Conservation (phyloP, 2,113 vertebrate species). For the Cisticola juncidis region DNA sequence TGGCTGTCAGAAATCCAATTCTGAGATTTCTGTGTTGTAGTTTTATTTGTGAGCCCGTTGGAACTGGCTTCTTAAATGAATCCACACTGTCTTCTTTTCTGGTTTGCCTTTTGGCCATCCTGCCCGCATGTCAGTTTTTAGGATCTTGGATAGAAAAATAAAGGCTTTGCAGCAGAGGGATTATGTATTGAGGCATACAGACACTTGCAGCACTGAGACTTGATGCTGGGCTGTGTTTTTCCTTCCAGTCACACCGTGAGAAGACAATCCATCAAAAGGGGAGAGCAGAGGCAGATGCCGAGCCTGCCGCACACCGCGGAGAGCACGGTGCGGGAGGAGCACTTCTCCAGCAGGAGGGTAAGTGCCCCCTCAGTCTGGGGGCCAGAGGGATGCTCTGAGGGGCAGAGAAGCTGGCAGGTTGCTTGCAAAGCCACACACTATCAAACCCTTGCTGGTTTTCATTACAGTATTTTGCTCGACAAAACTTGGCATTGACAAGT, state of each 20-base stretch:
- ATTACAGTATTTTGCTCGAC: neutral
- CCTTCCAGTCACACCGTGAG: slow-evolving; percentile 84
- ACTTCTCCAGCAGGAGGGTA: slow-evolving; percentile 90
- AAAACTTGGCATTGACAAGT: neutral
- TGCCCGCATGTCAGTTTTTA: neutral
- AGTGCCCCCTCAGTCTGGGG: neutral
- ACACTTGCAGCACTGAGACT: fast-evolving
- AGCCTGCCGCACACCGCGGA: slow-evolving; percentile 84
- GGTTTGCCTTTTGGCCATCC: neutral
- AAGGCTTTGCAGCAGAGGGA: neutral
- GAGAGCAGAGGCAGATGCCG: slow-evolving; percentile 82
- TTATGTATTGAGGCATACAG: fast-evolving
- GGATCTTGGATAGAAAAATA: neutral
- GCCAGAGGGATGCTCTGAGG: neutral
- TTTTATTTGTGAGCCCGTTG: neutral
- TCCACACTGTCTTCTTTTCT: neutral
- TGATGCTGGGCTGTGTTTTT: neutral
- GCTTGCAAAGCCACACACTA: neutral
- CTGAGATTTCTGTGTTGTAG: neutral
- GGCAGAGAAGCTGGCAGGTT: neutral
- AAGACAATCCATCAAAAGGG: slow-evolving; percentile 83
- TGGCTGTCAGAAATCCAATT: neutral
- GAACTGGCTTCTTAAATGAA: neutral
- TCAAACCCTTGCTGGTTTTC: neutral
- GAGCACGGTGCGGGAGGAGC: slow-evolving; percentile 84